Conservation (phyloP, 1,140 invertebrate genomes). For the Drosophila sechellia region DNA sequence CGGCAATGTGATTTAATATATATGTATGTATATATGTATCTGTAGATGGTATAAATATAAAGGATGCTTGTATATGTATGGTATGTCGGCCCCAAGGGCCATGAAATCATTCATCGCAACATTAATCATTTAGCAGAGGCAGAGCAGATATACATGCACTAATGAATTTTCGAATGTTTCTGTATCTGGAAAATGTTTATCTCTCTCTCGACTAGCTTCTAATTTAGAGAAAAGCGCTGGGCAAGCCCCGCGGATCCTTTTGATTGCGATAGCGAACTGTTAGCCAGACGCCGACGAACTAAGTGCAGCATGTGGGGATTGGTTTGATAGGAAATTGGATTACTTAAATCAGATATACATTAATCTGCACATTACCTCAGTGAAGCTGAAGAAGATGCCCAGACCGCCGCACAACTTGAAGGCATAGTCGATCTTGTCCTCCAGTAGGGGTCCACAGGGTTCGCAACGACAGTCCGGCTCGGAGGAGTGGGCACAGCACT, state of each 20-base stretch:
- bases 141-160: constrained; percentile 37
- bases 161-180: constrained; percentile 34
- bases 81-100: constrained; percentile 42
- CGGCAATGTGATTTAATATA: constrained; percentile 49
- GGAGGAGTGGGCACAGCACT: constrained; percentile 60
- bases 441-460: constrained; percentile 90
- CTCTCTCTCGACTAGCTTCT: constrained; percentile 18
- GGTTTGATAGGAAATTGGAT: constrained; percentile 6
- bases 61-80: constrained; percentile 67
- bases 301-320: constrained; percentile 85
- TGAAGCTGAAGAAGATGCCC: constrained; percentile 98
- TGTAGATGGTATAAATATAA: constrained; percentile 75
- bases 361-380: constrained; percentile 90
- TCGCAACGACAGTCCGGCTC: constrained; percentile 87
- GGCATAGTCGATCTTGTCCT: constrained; percentile 92
- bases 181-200: constrained; percentile 36
- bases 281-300: constrained; percentile 99
- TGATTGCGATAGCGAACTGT: constrained; percentile 98
- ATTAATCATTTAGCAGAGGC: constrained; percentile 51
- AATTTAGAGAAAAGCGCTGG: constrained; percentile 97
- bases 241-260: constrained; percentile 97
- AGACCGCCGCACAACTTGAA: constrained; percentile 96
- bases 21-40: constrained; percentile 50
- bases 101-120: constrained; percentile 66
- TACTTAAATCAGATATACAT: not conserved